A percentile compares a stretch with the other conserved stretches of the same genome.
Evolutionary conservation across 2,888 invertebrate species (phyloP).

Genomic region (Apamea sordens): DNA sequence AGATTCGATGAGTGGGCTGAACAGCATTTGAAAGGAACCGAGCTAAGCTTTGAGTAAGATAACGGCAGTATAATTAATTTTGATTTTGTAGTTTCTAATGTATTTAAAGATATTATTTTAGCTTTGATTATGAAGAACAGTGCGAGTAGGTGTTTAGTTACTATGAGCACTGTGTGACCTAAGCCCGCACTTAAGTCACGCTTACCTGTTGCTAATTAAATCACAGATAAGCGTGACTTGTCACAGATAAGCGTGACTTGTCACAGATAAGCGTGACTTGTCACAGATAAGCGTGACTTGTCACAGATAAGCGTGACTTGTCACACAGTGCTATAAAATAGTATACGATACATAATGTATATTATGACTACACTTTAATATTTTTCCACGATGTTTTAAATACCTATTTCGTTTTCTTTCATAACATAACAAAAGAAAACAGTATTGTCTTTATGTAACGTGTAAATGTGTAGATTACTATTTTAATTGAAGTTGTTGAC

Average conservation of each 20-base stretch:
- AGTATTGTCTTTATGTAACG: conserved; percentile 36
- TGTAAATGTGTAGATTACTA: background rate
- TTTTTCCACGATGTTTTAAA: background rate
- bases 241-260: too few relatives aligned
- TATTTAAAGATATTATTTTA: conserved; percentile 36
- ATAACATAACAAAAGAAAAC: background rate
- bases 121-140: conserved; percentile 14
- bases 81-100: conserved; percentile 25
- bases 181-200: too few relatives aligned
- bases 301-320: too few relatives aligned
- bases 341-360: too few relatives aligned
- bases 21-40: conserved; percentile 91
- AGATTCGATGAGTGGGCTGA: conserved; percentile 94
- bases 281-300: too few relatives aligned
- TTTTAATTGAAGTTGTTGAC: conserved; percentile 1
- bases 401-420: background rate
- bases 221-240: too few relatives aligned
- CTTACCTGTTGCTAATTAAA: too few relatives aligned
- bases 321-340: too few relatives aligned
- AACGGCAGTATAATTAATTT: background rate
- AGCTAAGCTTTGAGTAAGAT: conserved; percentile 90
- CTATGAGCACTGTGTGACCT: background rate
- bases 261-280: too few relatives aligned
- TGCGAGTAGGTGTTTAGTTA: background rate
- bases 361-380: background rate